phyloP scores from a whole-genome alignment of 2,888 invertebrate species.

The Drosophila incognita region DNA sequence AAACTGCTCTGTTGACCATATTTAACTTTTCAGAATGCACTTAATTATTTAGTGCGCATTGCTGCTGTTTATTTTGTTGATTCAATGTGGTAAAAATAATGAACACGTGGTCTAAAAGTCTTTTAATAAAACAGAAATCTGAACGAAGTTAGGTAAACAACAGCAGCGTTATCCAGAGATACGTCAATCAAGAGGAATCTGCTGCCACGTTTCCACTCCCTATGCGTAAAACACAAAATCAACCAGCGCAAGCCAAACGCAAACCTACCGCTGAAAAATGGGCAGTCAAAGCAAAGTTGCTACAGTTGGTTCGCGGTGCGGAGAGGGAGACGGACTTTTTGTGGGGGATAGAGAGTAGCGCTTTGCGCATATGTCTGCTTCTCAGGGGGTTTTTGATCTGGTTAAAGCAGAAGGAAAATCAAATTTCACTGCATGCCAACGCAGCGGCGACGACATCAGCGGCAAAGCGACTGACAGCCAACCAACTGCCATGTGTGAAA shows the following conservation, averaged over 20 bases:
- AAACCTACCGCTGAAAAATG: slow-evolving; percentile 64
- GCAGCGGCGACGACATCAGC: slow-evolving; percentile 29
- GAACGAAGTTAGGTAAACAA: slow-evolving; percentile 22
- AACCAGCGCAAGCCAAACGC: slow-evolving; percentile 37
- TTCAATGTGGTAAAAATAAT: not conserved
- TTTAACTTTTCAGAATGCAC: not conserved
- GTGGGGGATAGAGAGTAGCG: not conserved
- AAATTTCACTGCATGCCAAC: slow-evolving; percentile 58
- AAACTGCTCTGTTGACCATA: not conserved
- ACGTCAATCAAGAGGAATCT: slow-evolving; percentile 57
- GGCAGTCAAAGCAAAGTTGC: slow-evolving; percentile 52
- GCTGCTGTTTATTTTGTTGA: not conserved
- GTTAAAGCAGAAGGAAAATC: slow-evolving; percentile 61
- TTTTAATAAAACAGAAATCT: slow-evolving; percentile 49
- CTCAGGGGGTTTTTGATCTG: slow-evolving; percentile 28
- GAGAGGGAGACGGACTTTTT: not conserved
- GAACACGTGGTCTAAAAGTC: slow-evolving; percentile 23
- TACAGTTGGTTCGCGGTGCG: not conserved
- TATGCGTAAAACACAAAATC: slow-evolving; percentile 21
- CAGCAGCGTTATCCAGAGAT: slow-evolving; percentile 15
- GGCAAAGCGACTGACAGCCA: slow-evolving; percentile 49
- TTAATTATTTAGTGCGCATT: slow-evolving; percentile 6
- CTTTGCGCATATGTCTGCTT: slow-evolving; percentile 13
- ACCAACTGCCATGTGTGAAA: slow-evolving; percentile 79
- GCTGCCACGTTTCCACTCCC: slow-evolving; percentile 21